A percentile compares a stretch with the other conserved stretches of the same genome.
Evolutionary conservation across 2,797 vertebrate species (phyloP).

Genomic region (Neosilurus mollespiculum): DNA sequence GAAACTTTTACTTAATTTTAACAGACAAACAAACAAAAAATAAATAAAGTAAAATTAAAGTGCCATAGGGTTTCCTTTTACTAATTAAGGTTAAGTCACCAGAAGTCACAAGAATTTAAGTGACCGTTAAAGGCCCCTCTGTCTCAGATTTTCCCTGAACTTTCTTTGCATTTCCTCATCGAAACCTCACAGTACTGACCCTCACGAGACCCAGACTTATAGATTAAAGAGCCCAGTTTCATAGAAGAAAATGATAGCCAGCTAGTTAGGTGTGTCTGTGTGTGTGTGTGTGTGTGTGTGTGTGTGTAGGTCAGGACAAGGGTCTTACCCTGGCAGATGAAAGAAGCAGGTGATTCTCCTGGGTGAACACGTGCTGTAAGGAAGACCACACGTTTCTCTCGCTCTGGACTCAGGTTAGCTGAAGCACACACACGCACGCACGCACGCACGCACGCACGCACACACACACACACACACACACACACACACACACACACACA

Average conservation of each 20-base stretch:
- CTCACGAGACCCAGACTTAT: conserved; percentile 9
- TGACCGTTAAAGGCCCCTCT: conserved; percentile 25
- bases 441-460: conserved; percentile 28
- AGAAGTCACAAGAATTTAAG: neutral
- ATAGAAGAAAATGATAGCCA: conserved; percentile 30
- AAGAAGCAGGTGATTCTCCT: conserved; percentile 96
- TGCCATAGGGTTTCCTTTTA: neutral
- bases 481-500: neutral
- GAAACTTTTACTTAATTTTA: neutral
- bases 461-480: conserved; percentile 6
- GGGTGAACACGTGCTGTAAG: conserved; percentile 93
- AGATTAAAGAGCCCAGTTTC: conserved; percentile 27
- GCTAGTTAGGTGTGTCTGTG: conserved; percentile 4
- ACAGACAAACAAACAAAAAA: neutral
- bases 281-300: conserved; percentile 5
- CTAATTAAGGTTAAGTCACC: neutral
- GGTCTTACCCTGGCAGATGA: conserved; percentile 93
- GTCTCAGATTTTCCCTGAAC: conserved; percentile 19
- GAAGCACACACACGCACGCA: conserved; percentile 51
- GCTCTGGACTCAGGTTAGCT: conserved; percentile 81
- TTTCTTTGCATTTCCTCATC: conserved; percentile 9
- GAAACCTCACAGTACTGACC: conserved; percentile 15
- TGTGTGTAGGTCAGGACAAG: conserved; percentile 32
- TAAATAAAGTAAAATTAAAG: neutral
- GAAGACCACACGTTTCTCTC: conserved; percentile 89